phyloP scores from a whole-genome alignment of 2,888 invertebrate genomes.

The Aphodius sticticus region DNA sequence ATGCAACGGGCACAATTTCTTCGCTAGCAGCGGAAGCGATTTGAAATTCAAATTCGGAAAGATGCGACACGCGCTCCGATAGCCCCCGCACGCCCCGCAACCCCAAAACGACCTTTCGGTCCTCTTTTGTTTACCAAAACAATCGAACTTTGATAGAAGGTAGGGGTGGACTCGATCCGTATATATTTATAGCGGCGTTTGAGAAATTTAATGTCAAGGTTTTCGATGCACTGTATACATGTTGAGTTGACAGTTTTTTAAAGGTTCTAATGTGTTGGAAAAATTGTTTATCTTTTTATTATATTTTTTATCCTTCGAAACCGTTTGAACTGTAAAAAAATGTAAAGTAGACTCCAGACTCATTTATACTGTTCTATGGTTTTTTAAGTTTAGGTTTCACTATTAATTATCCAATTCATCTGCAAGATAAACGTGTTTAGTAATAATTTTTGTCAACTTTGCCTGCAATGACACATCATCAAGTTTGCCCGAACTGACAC shows the following conservation, averaged over 20 bases:
- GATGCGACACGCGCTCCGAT: constrained; percentile 26
- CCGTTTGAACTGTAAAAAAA: too few relatives aligned
- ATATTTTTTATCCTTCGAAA: too few relatives aligned
- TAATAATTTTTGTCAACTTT: too few relatives aligned
- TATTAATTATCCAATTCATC: too few relatives aligned
- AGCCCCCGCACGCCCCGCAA: constrained; percentile 5
- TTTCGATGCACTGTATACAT: not conserved
- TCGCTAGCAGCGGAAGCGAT: constrained; percentile 18
- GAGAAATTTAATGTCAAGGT: not conserved
- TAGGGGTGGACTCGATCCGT: not conserved
- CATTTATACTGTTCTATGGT: too few relatives aligned
- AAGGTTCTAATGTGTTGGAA: not conserved
- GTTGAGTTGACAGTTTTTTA: not conserved
- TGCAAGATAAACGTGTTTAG: too few relatives aligned
- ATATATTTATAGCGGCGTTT: not conserved
- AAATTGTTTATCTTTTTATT: too few relatives aligned
- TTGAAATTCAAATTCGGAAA: constrained; percentile 38
- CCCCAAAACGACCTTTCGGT: constrained; percentile 17
- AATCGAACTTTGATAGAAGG: constrained; percentile 6
- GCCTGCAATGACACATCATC: too few relatives aligned
- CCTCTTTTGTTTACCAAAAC: constrained; percentile 14
- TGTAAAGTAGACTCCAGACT: too few relatives aligned
- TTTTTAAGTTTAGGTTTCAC: too few relatives aligned
- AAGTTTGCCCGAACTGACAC: too few relatives aligned
- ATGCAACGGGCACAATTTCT: constrained; percentile 11